Conservation (phyloP, 1,140 invertebrate genomes). For the Papilio aristodemus region DNA sequence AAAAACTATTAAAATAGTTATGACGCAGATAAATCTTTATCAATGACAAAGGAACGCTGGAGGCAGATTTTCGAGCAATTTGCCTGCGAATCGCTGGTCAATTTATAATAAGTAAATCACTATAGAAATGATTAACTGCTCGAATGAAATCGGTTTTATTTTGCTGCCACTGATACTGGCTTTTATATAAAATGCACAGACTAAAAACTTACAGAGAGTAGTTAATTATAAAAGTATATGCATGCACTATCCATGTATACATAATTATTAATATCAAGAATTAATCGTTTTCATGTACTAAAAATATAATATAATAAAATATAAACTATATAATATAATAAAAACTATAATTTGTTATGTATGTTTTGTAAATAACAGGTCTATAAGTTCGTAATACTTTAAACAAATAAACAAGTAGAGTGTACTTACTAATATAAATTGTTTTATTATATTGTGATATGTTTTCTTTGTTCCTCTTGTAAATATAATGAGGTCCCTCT, state of each 20-base stretch:
- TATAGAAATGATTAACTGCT: constrained; percentile 31
- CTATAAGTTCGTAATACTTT: no score
- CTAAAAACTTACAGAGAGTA: neutral
- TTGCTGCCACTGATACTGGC: constrained; percentile 21
- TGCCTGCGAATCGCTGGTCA: constrained; percentile 26
- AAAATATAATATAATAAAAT: no score
- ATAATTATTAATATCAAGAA: no score
- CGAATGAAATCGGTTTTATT: constrained; percentile 20
- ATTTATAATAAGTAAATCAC: constrained; percentile 34
- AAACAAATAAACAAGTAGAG: no score
- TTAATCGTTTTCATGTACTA: no score
- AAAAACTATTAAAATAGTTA: constrained; percentile 19
- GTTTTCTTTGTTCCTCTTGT: no score
- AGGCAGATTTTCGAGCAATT: constrained; percentile 28
- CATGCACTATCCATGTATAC: no score
- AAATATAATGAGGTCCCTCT: neutral
- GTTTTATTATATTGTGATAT: no score
- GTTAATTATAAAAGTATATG: neutral
- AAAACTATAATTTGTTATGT: no score
- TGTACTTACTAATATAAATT: no score
- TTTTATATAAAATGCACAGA: constrained; percentile 20
- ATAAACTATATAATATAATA: no score
- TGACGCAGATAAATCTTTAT: constrained; percentile 31
- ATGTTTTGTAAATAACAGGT: no score
- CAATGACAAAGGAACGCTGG: constrained; percentile 27